Evolutionary conservation across 2,797 vertebrate species (phyloP).

Genomic region (Smutsia gigantea): DNA sequence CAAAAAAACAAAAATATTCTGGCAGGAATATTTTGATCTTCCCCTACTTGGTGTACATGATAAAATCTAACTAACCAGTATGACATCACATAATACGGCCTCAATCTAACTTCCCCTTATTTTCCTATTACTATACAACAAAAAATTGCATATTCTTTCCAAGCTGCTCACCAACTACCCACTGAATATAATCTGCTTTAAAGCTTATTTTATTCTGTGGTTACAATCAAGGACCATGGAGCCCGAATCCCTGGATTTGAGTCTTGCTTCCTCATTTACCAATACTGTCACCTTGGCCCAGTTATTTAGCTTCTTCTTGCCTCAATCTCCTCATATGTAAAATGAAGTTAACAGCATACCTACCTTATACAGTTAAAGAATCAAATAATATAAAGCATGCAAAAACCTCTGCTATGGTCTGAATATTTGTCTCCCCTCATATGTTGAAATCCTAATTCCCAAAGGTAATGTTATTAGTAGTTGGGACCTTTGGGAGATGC

Average conservation of each 20-base stretch:
- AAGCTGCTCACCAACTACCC: background rate
- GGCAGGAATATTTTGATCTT: background rate
- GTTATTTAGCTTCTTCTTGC: background rate
- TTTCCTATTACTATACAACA: background rate
- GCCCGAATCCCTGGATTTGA: background rate
- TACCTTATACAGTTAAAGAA: background rate
- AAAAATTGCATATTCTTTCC: constrained; percentile 1
- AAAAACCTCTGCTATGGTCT: background rate
- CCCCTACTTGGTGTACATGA: background rate
- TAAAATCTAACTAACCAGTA: constrained; percentile 12
- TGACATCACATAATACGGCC: background rate
- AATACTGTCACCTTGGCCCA: background rate
- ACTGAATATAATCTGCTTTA: background rate
- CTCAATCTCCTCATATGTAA: background rate
- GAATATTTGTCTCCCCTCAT: background rate
- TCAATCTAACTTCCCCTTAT: constrained; percentile 42
- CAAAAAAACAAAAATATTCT: constrained; percentile 6
- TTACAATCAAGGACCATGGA: background rate
- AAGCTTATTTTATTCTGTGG: background rate
- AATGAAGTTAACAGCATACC: background rate
- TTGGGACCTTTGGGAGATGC: background rate
- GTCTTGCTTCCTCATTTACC: background rate
- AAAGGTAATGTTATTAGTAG: background rate
- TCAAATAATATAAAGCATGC: background rate
- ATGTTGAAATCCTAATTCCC: background rate